These are phyloP conservation scores for Spinus olivaceus DNA, from an alignment of 2,797 vertebrate species.

Conservation along the genomic window DNA sequence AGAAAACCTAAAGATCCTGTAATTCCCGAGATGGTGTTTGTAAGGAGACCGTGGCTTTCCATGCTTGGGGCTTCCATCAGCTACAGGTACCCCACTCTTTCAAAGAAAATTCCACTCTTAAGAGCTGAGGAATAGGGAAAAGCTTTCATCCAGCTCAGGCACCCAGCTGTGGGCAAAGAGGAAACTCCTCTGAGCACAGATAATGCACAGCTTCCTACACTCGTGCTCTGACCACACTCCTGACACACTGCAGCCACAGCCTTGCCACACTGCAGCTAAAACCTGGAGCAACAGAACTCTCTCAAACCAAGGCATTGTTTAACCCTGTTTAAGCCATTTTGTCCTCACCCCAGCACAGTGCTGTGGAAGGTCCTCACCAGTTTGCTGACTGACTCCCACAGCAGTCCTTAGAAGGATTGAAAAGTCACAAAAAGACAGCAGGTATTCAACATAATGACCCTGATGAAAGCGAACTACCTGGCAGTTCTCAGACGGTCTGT, in stretches of 20 bases:
- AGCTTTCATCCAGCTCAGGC: background rate
- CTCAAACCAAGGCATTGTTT: background rate
- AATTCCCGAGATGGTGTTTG: background rate
- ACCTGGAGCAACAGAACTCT: background rate
- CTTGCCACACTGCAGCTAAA: background rate
- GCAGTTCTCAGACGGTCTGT: background rate
- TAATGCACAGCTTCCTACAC: background rate
- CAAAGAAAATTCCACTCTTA: background rate
- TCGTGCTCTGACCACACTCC: fast-evolving
- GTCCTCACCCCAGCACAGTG: background rate
- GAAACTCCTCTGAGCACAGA: background rate
- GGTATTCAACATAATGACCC: background rate
- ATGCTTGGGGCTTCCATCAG: background rate
- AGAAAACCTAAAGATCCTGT: background rate
- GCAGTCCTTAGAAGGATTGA: background rate
- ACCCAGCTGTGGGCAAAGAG: background rate
- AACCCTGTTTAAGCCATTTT: background rate
- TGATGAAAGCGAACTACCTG: background rate
- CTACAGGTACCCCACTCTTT: background rate
- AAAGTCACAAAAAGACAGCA: background rate
- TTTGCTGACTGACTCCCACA: background rate
- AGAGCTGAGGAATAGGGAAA: background rate
- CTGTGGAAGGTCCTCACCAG: background rate
- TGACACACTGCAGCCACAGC: background rate
- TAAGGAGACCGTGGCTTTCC: background rate